Evolutionary conservation across 1,140 invertebrate species (phyloP), one percentile per base, ranked within the genome.

Genomic region (Lethrus apterus): DNA sequence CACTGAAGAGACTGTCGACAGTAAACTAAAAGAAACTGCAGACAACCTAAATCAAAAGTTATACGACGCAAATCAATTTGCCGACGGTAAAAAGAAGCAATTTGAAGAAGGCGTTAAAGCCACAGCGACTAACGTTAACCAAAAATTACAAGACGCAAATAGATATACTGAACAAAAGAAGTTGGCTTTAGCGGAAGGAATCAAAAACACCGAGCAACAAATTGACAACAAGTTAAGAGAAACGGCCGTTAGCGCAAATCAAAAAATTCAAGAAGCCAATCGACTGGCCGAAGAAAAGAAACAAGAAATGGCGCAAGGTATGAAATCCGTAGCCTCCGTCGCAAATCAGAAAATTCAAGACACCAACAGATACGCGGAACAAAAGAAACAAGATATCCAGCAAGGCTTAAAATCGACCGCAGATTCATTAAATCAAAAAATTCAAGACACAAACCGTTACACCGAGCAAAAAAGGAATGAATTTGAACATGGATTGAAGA

Each of bases 181-280:
- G 8, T 32, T 44, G 36, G 44, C 44, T 32, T 26, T 50, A 4
- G 51, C 34, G 8, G 49, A 56, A 29, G 48, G 44, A n/a, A 44
- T 48, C n/a, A 47, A 54, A 17, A 48, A 47, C 14, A 23, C 49
- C 8, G 46, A 46, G 4, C 36, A 46, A 38, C 19, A 15, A 24
- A 31, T 58, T 13, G 50, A 57, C 40, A 46, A 46, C n/a, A 53
- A 46, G 31, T 8, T 51, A 8, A 53, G 46, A 35, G 40, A 48
- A 41, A 41, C 51, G 21, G 36, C 48, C 21, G 51, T 34, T 8
- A 45, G 35, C 8, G 24, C 51, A 4, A 52, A 55, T 14, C 26
- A 51, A 34, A 46, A 35, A 14, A 26, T 42, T 0, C 24, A 15
- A 2, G 24, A 29, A 3, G 42, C 29, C 40, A 46, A 42, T 42